Percentiles rank a stretch among this genome's conserved stretches.
Evolutionary conservation across 2,888 invertebrate species (phyloP).

Genomic region (Acrocera orbiculus): DNA sequence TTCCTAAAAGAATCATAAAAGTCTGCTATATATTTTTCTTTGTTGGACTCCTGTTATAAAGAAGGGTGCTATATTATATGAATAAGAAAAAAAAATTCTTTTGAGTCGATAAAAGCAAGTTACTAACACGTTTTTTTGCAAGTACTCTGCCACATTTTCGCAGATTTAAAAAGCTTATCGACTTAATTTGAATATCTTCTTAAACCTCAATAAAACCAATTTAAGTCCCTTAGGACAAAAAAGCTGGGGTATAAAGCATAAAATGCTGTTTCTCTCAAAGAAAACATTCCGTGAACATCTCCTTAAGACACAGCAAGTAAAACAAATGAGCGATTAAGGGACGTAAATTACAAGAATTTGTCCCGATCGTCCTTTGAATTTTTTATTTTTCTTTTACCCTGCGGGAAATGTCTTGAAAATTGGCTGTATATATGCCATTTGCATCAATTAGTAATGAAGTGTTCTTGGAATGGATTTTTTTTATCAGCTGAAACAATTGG

Average conservation of each 20-base stretch:
- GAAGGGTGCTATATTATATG: background rate
- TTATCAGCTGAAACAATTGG: too few species aligned
- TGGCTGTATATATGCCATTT: too few species aligned
- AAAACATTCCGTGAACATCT: conserved; percentile 4
- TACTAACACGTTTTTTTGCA: conserved; percentile 13
- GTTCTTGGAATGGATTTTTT: too few species aligned
- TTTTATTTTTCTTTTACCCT: conserved; percentile 1
- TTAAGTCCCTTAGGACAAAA: conserved; percentile 10
- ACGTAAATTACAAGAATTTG: conserved; percentile 5
- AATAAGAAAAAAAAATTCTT: background rate
- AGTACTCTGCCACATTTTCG: too few species aligned
- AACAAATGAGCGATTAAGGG: conserved; percentile 12
- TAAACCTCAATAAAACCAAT: conserved; percentile 12
- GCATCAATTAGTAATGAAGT: too few species aligned
- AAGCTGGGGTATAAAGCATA: too few species aligned
- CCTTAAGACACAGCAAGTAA: conserved; percentile 5
- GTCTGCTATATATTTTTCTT: background rate
- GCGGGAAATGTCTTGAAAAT: too few species aligned
- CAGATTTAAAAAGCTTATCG: conserved; percentile 27
- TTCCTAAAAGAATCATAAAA: conserved; percentile 6
- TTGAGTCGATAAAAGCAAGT: background rate
- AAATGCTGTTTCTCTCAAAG: background rate
- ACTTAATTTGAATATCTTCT: conserved; percentile 27
- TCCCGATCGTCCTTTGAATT: conserved; percentile 6
- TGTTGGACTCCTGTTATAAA: background rate